Evolutionary conservation across 2,797 vertebrate genomes (phyloP).

Genomic region (Corythornis leucogaster): DNA sequence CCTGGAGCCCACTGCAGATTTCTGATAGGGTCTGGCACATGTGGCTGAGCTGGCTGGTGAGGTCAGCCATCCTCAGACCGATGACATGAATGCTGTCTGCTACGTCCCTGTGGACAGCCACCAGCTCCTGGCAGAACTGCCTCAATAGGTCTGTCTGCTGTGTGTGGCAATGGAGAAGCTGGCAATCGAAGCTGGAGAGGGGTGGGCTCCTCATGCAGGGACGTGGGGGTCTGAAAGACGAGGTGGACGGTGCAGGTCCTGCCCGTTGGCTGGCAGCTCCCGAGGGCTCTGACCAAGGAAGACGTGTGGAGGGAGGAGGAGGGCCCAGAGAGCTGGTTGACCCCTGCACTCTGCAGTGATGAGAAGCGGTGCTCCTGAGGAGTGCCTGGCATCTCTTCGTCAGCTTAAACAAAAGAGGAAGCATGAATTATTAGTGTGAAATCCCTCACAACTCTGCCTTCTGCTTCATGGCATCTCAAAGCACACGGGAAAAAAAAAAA

Average conservation of each 20-base stretch:
- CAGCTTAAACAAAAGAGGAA: slow-evolving; percentile 77
- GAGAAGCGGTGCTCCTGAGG: slow-evolving; percentile 51
- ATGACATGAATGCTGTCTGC: slow-evolving; percentile 71
- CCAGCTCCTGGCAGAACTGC: slow-evolving; percentile 77
- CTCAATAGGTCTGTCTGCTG: slow-evolving; percentile 76
- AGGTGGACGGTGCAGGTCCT: slow-evolving; percentile 47
- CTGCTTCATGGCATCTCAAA: slow-evolving; percentile 10
- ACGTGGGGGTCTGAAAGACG: slow-evolving; percentile 44
- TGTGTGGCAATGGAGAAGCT: slow-evolving; percentile 64
- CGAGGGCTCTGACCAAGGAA: slow-evolving; percentile 55
- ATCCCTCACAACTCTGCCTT: neutral
- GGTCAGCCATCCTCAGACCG: slow-evolving; percentile 72
- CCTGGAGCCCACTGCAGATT: slow-evolving; percentile 72
- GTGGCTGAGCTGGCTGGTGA: slow-evolving; percentile 68
- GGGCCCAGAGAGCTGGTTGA: slow-evolving; percentile 44
- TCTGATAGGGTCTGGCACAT: slow-evolving; percentile 76
- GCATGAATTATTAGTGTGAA: slow-evolving; percentile 39
- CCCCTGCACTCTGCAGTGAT: slow-evolving; percentile 52
- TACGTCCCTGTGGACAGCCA: slow-evolving; percentile 77
- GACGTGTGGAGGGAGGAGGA: slow-evolving; percentile 56
- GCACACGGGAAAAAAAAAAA: neutral
- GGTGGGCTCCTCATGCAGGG: slow-evolving; percentile 5
- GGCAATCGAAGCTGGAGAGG: slow-evolving; percentile 60
- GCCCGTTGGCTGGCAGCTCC: slow-evolving; percentile 63
- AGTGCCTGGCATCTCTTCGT: slow-evolving; percentile 73